These are phyloP conservation scores for Brenthis hecate DNA, from an alignment of 2,888 invertebrate species.

Conservation along the genomic window DNA sequence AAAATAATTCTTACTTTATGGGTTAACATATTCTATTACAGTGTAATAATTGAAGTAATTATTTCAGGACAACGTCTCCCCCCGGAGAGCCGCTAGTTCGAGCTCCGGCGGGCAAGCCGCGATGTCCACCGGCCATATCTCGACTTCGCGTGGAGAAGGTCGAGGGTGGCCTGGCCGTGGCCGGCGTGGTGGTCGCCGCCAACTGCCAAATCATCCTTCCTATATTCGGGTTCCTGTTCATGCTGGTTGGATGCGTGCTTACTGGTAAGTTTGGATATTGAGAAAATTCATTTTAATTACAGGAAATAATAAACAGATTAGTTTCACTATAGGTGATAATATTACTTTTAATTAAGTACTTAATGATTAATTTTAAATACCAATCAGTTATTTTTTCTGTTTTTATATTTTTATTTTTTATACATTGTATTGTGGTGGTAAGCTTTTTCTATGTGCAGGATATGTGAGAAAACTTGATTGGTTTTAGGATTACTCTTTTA, in stretches of 20 bases:
- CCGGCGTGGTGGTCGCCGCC: slow-evolving; percentile 89
- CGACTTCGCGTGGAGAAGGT: slow-evolving; percentile 88
- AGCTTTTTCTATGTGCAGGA: too few species aligned
- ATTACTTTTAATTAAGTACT: too few species aligned
- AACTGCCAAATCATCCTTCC: slow-evolving; percentile 90
- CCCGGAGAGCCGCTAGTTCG: slow-evolving; percentile 84
- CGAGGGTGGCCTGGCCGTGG: slow-evolving; percentile 89
- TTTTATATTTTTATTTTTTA: too few species aligned
- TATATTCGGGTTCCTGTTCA: slow-evolving; percentile 89
- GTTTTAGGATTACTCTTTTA: too few species aligned
- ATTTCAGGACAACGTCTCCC: slow-evolving; percentile 68
- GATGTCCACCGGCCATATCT: slow-evolving; percentile 86
- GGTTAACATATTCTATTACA: neutral
- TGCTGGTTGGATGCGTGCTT: slow-evolving; percentile 88
- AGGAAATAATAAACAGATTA: too few species aligned
- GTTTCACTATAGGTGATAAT: too few species aligned
- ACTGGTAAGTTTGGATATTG: slow-evolving; percentile 79
- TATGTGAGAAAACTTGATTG: too few species aligned
- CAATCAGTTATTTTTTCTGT: too few species aligned
- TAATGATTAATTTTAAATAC: too few species aligned
- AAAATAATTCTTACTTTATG: neutral
- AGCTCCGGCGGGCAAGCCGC: slow-evolving; percentile 75
- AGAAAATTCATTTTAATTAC: neutral
- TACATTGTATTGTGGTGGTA: too few species aligned
- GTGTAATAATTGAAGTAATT: neutral